Base-by-base conservation (phyloP, 2,888 invertebrate genomes). In the Drosophila ezoana region DNA sequence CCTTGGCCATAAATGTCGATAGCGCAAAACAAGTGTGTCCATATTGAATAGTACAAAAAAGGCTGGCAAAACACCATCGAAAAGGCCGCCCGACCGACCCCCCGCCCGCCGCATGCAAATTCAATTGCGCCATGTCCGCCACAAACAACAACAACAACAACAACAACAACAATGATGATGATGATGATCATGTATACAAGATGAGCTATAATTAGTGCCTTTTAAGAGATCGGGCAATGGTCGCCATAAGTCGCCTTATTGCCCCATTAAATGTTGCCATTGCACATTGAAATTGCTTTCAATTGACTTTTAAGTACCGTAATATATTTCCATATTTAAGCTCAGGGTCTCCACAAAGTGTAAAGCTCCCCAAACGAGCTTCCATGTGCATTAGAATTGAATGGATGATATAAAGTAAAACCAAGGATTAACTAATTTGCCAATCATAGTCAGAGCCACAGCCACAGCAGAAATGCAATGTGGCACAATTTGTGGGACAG, bases 1-100 rank as follows among this genome's bases (percentile, higher is more conserved):
- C 74, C 88, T 85, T 53, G 69, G 70, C 79, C 86, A 85, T 85
- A 77, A 85, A 69, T 45, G 53, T 37, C 44, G n/a, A 56, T 43
- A 51, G 23, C 41, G 9, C 48, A 52, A n/a, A 20, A 32, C 60
- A 48, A 59, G 43, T 75, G 69, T 78, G 69, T 63, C 80, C 87
- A 76, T 63, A 80, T 79, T 57, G 65, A 76, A 61, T 47, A 60
- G 62, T 64, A 49, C 37, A 59, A 70, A 70, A 71, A 57, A 44
- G 2, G 2, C 61, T 41, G 67, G 60, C 63, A 65, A 70, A 65
- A 70, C 40, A 61, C 61, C 66, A 56, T 51, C 79, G 53, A 71
- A 72, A 75, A 76, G 81, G 86, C 76, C 60, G 64, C 1, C 18
- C 2, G 3, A 3, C 2, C 18, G 18, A 1, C 18, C 18, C 0